Base-by-base conservation (phyloP, 2,113 vertebrate species). In the Megaceryle maxima region DNA sequence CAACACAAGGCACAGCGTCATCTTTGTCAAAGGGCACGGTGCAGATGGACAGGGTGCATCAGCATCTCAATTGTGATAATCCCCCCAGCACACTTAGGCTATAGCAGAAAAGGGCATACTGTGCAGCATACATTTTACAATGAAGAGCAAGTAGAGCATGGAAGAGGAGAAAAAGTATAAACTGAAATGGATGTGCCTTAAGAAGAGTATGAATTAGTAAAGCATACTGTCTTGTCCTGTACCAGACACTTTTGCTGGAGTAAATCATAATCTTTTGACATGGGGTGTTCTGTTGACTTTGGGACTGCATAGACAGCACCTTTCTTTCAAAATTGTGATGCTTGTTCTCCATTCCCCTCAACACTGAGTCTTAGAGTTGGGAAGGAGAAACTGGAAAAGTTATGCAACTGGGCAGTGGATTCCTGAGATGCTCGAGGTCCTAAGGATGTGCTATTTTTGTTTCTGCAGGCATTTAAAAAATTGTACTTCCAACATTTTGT, bases 401-500 rank as follows among this genome's bases (percentile, higher is more conserved):
- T 96, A 59, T 9, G 46, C 93, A 96, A 63, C 70, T 76, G 88
- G 81, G 53, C 5, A 2, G 55, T 89, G 67, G 62, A 97, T 97
- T 96, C 96, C 89, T 93, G 78, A 94, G 86, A 97, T 97, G 74
- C 88, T 95, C 19, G 1, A 89, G 83, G 95, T 92, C 89, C 86
- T 74, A 90, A 70, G 75, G 94, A 90, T 90, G 70, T 87, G 81
- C 95, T 96, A 95, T 97, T 97, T 97, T 96, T 95, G 94, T 87
- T 96, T 35, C 96, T 79, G 43, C 72, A 94, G 70, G 66, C 96
- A 96, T 95, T 92, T 26, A 19, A 35, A 59, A 35, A 79, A 94
- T 85, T 86, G 83, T 96, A 85, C 90, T 97, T 97, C 94, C 94
- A 97, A 92, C 84, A 94, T 96, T 93, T 95, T 97, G 86, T 92